These are phyloP conservation scores for Argyra leucocephala DNA, from an alignment of 2,888 invertebrate species.

Conservation along the genomic window DNA sequence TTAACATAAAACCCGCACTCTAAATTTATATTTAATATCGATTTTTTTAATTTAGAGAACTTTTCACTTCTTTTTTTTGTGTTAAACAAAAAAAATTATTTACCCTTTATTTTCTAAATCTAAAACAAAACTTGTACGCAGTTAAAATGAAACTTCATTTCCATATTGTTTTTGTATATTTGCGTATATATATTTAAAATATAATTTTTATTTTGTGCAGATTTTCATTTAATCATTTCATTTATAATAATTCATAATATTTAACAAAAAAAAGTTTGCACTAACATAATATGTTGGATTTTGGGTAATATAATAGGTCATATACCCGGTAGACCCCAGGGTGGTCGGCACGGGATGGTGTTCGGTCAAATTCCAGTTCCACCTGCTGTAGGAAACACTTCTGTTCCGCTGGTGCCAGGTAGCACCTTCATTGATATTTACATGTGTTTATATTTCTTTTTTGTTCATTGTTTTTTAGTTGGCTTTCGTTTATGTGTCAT, in stretches of 20 bases:
- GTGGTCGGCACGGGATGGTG: conserved; percentile 57
- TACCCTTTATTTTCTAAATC: neutral
- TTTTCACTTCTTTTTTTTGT: too few relatives aligned
- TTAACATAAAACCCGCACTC: neutral
- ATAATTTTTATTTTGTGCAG: neutral
- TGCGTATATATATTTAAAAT: conserved; percentile 2
- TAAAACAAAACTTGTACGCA: neutral
- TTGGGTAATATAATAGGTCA: conserved; percentile 44
- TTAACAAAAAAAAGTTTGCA: conserved; percentile 2
- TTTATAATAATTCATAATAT: neutral
- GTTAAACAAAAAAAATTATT: neutral
- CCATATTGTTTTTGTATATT: conserved; percentile 16
- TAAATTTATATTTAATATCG: too few relatives aligned
- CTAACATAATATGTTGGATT: conserved; percentile 15
- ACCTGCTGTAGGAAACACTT: conserved; percentile 44
- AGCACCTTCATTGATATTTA: conserved; percentile 35
- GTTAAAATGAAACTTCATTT: too few relatives aligned
- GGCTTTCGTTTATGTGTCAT: conserved; percentile 19
- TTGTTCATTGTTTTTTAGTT: conserved; percentile 18
- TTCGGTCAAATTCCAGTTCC: conserved; percentile 50
- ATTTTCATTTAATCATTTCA: conserved; percentile 8
- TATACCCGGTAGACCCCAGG: conserved; percentile 55
- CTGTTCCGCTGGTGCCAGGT: conserved; percentile 49
- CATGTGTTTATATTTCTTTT: conserved; percentile 19
- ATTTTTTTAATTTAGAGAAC: too few relatives aligned